A percentile compares a stretch with the other conserved stretches of the same genome.
phyloP scores from a whole-genome alignment of 2,797 vertebrate genomes.

The Astyanax mexicanus region DNA sequence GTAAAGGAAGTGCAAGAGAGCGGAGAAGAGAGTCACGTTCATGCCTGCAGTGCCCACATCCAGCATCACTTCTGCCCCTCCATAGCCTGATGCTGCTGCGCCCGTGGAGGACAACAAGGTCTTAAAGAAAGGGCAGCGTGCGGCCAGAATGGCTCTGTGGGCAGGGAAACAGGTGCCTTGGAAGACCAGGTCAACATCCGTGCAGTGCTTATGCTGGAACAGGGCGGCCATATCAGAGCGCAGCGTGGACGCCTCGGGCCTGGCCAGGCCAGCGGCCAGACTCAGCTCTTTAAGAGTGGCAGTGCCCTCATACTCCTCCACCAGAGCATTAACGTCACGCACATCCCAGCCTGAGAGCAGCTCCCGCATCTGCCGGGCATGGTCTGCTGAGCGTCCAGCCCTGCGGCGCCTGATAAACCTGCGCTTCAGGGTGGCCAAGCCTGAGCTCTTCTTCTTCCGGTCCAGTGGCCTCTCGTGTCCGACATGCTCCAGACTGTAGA shows the following conservation, averaged over 20 bases:
- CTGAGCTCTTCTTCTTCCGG: slow-evolving; percentile 98
- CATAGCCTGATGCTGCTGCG: slow-evolving; percentile 81
- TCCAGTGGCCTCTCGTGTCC: slow-evolving; percentile 90
- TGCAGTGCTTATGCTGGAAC: slow-evolving; percentile 98
- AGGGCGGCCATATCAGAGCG: slow-evolving; percentile 94
- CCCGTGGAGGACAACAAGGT: slow-evolving; percentile 89
- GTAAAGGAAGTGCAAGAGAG: slow-evolving; percentile 96
- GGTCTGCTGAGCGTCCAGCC: slow-evolving; percentile 96
- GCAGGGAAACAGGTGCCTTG: slow-evolving; percentile 98
- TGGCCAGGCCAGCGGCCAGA: slow-evolving; percentile 93
- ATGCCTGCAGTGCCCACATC: slow-evolving; percentile 97
- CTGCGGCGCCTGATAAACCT: slow-evolving; percentile 97
- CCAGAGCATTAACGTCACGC: slow-evolving; percentile 93
- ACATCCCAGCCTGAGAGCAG: slow-evolving; percentile 97
- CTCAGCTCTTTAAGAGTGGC: slow-evolving; percentile 97
- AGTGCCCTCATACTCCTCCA: slow-evolving; percentile 97
- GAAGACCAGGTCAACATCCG: slow-evolving; percentile 98
- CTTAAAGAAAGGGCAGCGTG: slow-evolving; percentile 98
- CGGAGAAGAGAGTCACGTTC: slow-evolving; percentile 96
- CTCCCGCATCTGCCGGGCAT: slow-evolving; percentile 97
- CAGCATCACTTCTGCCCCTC: slow-evolving; percentile 93
- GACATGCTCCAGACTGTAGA: slow-evolving; percentile 96
- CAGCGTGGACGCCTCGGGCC: slow-evolving; percentile 89
- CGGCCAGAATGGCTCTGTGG: slow-evolving; percentile 93
- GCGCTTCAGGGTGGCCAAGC: slow-evolving; percentile 96